Evolutionary conservation across 2,113 vertebrate species (phyloP).

Genomic region (Callaeas wilsoni): DNA sequence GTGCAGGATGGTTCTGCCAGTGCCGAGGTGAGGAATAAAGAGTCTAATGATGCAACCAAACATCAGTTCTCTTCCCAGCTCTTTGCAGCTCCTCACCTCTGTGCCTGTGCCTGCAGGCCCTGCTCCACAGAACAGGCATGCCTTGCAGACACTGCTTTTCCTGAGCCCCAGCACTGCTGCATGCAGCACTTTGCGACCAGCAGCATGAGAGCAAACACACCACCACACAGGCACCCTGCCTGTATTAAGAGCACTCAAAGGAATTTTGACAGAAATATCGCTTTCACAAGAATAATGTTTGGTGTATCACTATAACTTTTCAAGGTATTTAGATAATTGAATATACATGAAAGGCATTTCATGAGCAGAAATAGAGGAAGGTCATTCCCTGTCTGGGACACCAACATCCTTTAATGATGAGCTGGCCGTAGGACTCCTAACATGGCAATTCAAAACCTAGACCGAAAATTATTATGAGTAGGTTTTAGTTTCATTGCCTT

Average conservation of each 20-base stretch:
- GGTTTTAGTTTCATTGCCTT: slow-evolving; percentile 17
- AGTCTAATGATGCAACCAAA: not conserved
- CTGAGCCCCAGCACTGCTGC: not conserved
- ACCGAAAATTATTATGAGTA: not conserved
- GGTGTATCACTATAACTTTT: not conserved
- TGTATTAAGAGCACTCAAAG: not conserved
- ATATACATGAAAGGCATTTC: not conserved
- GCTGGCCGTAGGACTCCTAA: not conserved
- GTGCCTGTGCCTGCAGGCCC: not conserved
- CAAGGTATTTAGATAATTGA: not conserved
- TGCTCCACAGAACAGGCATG: not conserved
- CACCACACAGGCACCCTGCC: not conserved
- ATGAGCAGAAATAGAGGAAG: not conserved
- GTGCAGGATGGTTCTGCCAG: not conserved
- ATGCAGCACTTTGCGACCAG: rapidly evolving
- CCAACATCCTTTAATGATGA: not conserved
- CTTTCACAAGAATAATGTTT: not conserved
- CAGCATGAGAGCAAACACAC: not conserved
- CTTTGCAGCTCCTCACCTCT: not conserved
- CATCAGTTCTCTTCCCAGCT: not conserved
- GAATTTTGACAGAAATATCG: not conserved
- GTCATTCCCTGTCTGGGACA: not conserved
- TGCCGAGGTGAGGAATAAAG: not conserved
- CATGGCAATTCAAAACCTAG: not conserved
- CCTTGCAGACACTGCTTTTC: not conserved